Evolutionary conservation across 2,797 vertebrate species (phyloP).

Genomic region (Protonibea diacanthus): DNA sequence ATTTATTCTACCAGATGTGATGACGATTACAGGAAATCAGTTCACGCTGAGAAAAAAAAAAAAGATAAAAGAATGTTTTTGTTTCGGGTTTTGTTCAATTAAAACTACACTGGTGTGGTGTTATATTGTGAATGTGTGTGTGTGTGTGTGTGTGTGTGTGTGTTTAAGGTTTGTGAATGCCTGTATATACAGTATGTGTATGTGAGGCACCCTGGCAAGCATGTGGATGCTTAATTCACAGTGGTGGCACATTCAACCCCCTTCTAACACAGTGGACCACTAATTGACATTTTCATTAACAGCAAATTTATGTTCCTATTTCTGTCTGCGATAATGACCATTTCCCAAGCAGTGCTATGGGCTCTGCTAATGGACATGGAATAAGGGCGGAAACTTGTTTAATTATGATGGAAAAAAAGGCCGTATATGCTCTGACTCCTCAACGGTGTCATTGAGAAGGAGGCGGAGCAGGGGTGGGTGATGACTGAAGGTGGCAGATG

Average conservation of each 20-base stretch:
- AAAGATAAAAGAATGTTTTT: background rate
- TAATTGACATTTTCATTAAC: conserved; percentile 97
- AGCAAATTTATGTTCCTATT: conserved; percentile 95
- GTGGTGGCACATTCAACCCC: conserved; percentile 84
- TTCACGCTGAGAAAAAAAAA: background rate
- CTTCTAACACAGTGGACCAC: conserved; percentile 87
- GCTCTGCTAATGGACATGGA: conserved; percentile 90
- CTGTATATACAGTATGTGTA: conserved; percentile 22
- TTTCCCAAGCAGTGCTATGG: conserved; percentile 86
- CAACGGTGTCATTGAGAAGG: conserved; percentile 78
- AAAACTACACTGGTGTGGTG: background rate
- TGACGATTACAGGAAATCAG: conserved; percentile 4
- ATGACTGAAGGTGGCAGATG: conserved; percentile 37
- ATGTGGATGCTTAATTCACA: conserved; percentile 75
- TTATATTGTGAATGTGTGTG: background rate
- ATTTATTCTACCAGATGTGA: conserved; percentile 17
- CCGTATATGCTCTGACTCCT: conserved; percentile 78
- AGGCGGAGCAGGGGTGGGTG: conserved; percentile 26
- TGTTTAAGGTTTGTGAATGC: conserved; percentile 6
- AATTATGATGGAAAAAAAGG: conserved; percentile 89
- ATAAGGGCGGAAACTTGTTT: conserved; percentile 88
- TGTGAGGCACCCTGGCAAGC: conserved; percentile 54
- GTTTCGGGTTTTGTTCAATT: background rate
- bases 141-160: conserved; percentile 2
- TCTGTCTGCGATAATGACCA: conserved; percentile 93